These are phyloP conservation scores for Mythimna pallens DNA, from an alignment of 2,888 invertebrate genomes.

Conservation along the genomic window DNA sequence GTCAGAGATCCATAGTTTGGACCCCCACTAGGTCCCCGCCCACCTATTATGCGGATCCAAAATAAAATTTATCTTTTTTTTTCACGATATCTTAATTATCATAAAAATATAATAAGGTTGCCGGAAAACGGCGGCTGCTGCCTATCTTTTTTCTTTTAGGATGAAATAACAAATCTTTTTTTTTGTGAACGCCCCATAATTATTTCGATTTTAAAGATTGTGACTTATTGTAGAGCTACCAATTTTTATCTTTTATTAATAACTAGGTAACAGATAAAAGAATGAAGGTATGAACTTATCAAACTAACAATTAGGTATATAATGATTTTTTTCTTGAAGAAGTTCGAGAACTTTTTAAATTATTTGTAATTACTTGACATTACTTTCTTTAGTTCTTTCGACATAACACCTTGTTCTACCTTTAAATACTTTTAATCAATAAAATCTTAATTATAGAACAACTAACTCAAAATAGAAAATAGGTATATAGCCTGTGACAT, in stretches of 20 bases:
- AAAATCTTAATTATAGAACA: neutral
- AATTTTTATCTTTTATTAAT: constrained; percentile 7
- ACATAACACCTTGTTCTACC: neutral
- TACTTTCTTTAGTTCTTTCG: neutral
- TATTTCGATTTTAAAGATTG: constrained; percentile 37
- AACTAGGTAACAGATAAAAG: neutral
- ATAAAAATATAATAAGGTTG: constrained; percentile 67
- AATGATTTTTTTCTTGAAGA: no score
- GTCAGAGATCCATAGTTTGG: constrained; percentile 80
- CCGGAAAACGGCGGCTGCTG: constrained; percentile 60
- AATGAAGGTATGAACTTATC: no score
- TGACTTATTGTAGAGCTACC: constrained; percentile 23
- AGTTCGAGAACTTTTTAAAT: neutral
- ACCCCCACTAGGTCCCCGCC: constrained; percentile 74
- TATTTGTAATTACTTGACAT: no score
- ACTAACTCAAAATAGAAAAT: no score
- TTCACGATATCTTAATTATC: constrained; percentile 76
- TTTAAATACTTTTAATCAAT: neutral
- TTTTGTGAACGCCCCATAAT: constrained; percentile 39
- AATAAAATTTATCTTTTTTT: constrained; percentile 66
- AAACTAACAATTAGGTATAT: no score
- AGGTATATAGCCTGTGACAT: no score
- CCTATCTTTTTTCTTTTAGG: constrained; percentile 45
- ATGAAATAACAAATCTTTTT: constrained; percentile 56
- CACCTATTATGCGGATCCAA: constrained; percentile 71